Evolutionary conservation across 2,113 vertebrate genomes (phyloP).

Genomic region (Myotis brandtii): DNA sequence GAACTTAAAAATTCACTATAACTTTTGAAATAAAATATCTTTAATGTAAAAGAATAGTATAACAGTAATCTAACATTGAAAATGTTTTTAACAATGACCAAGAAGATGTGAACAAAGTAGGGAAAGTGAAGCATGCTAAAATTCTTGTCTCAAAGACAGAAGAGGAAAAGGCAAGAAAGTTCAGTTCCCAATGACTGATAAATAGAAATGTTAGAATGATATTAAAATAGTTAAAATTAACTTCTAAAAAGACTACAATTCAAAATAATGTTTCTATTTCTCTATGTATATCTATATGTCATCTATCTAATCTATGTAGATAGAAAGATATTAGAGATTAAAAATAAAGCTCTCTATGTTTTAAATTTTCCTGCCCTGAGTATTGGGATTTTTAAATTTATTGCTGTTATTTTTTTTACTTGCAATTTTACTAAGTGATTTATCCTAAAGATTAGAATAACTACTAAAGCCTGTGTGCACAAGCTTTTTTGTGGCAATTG

Average conservation of each 20-base stretch:
- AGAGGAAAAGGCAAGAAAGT: background rate
- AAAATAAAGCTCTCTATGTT: background rate
- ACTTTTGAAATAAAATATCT: background rate
- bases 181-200: background rate
- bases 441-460: background rate
- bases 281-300: background rate
- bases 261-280: conserved; percentile 21
- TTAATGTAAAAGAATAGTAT: background rate
- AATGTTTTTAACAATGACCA: background rate
- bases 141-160: background rate
- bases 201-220: background rate
- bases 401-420: background rate
- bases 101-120: background rate
- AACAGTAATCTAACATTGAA: conserved; percentile 1
- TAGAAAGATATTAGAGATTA: background rate
- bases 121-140: background rate
- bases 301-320: background rate
- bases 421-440: background rate
- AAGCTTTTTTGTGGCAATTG: conserved; percentile 1
- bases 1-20: conserved; percentile 1
- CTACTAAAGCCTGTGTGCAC: background rate
- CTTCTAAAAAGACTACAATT: conserved; percentile 2
- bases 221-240: background rate
- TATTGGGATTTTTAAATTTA: background rate
- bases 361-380: background rate